Evolutionary conservation across 2,888 invertebrate species (phyloP), one percentile per base, ranked within the genome.

Genomic region (Ferdinandea cuprea): DNA sequence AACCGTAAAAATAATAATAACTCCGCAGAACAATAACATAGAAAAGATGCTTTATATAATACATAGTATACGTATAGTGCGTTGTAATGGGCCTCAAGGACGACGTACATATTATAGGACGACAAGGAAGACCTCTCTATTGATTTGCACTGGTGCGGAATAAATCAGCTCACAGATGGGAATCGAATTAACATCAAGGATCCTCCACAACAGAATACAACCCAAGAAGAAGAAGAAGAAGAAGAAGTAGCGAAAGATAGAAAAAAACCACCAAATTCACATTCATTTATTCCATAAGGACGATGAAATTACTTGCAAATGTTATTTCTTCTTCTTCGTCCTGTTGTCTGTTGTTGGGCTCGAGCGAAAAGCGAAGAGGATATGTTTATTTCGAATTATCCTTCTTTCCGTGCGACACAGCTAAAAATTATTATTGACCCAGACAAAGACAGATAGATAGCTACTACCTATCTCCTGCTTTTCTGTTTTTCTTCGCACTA

Each of bases 251-350:
- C n/a, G n/a, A n/a, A n/a, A n/a, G n/a, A n/a, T n/a, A n/a, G n/a
- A n/a, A n/a, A 50, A 58, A 68, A 46, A 44, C 76, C 66, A 61
- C 76, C 46, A 68, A 69, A 69, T 77, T 77, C 61, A 21, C 54
- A 72, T 78, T 78, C 78, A 78, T 78, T 66, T 72, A 72, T 78
- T 78, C 78, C 65, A 28, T n/a, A n/a, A n/a, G n/a, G n/a, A 68
- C 28, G 17, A 30, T n/a, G 58, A 50, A 56, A 69, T 63, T 71
- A 63, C 50, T 56, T 65, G 63, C 71, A 58, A 59, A 50, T 71
- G 78, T 48, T 65, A n/a, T 69, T 56, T 42, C 28, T 30, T 7
- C 32, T 25, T 8, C 1, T 17, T 21, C n/a, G n/a, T n/a, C n/a
- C n/a, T n/a, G n/a, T n/a, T n/a, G n/a, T n/a, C n/a, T n/a, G n/a